Conservation (phyloP, 2,888 invertebrate genomes). For the Brenthis daphne region DNA sequence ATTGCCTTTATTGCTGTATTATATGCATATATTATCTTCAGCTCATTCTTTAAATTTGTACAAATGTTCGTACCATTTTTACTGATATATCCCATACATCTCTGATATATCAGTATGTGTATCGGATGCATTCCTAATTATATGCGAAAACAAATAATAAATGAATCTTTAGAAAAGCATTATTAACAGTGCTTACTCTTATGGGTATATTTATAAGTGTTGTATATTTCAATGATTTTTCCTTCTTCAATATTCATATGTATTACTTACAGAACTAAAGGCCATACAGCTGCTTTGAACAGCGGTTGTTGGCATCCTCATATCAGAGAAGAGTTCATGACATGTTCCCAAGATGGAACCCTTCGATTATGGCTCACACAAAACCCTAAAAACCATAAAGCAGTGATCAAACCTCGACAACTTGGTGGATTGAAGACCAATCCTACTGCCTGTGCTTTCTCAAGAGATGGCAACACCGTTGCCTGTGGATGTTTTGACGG, state of each 20-base stretch:
- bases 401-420: conserved; percentile 93
- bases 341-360: conserved; percentile 96
- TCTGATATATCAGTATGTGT: too few species aligned
- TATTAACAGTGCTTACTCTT: too few species aligned
- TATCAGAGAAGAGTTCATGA: conserved; percentile 93
- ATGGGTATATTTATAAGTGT: too few species aligned
- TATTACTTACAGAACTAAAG: conserved; percentile 86
- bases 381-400: conserved; percentile 89
- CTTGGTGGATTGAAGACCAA: conserved; percentile 92
- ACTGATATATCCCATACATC: too few species aligned
- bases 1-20: too few species aligned
- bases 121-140: too few species aligned
- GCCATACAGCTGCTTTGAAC: conserved; percentile 95
- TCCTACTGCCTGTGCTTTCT: conserved; percentile 92
- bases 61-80: too few species aligned
- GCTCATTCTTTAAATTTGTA: too few species aligned
- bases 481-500: conserved; percentile 97
- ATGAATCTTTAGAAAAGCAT: too few species aligned
- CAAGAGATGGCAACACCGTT: conserved; percentile 92
- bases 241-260: neutral
- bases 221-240: too few species aligned
- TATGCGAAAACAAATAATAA: too few species aligned
- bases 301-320: conserved; percentile 97
- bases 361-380: conserved; percentile 95
- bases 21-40: too few species aligned